phyloP scores from a whole-genome alignment of 2,797 vertebrate species.

The Sciaenops ocellatus region DNA sequence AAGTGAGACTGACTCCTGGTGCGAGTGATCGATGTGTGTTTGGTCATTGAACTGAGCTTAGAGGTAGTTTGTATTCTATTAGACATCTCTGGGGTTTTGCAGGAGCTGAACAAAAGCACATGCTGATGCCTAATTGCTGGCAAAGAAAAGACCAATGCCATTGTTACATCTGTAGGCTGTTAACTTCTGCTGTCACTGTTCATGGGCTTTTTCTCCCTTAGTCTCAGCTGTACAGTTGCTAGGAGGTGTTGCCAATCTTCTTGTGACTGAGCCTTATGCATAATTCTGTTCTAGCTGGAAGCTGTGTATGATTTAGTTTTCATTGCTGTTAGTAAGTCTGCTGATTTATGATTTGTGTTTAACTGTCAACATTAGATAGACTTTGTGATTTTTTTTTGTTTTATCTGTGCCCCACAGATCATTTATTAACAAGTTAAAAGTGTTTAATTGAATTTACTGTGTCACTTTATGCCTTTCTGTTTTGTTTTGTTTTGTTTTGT shows the following conservation, averaged over 20 bases:
- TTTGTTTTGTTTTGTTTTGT: neutral
- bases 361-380: neutral
- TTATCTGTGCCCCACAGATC: neutral
- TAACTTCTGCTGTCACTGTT: constrained; percentile 10
- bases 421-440: neutral
- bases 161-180: constrained; percentile 22
- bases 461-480: neutral
- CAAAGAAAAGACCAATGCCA: constrained; percentile 31
- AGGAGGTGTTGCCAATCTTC: constrained; percentile 10
- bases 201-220: constrained; percentile 8
- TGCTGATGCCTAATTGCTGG: constrained; percentile 65
- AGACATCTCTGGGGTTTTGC: constrained; percentile 67
- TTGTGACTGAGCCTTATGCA: neutral
- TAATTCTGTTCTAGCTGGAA: neutral
- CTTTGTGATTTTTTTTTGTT: neutral
- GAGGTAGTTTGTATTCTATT: constrained; percentile 82
- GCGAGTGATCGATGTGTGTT: constrained; percentile 74
- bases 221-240: constrained; percentile 5
- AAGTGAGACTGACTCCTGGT: constrained; percentile 61
- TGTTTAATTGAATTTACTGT: neutral
- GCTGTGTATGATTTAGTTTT: neutral
- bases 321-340: neutral
- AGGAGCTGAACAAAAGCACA: constrained; percentile 61
- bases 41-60: constrained; percentile 72
- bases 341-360: neutral